Conservation (phyloP, 2,888 invertebrate genomes). For the Meteorus cinctellus region DNA sequence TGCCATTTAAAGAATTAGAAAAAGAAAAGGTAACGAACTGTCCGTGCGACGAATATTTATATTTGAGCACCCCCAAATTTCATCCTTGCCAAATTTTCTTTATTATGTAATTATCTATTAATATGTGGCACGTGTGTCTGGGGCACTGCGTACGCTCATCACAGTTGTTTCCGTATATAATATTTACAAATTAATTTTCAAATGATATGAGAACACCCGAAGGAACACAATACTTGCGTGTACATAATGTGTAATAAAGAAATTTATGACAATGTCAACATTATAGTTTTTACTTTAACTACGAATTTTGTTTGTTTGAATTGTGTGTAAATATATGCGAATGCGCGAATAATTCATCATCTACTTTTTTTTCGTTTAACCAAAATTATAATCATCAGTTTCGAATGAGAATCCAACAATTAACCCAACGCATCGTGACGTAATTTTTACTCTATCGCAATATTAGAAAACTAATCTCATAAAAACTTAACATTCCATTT, state of each 20-base stretch:
- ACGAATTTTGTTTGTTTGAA: not conserved
- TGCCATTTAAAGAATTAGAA: not conserved
- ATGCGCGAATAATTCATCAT: not conserved
- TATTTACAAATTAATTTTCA: slow-evolving; percentile 15
- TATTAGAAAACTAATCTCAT: slow-evolving; percentile 21
- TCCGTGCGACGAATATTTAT: not conserved
- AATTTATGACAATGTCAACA: not conserved
- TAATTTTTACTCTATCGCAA: not conserved
- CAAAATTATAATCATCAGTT: not conserved
- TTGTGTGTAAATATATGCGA: not conserved
- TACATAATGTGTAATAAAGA: slow-evolving; percentile 6
- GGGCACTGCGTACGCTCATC: not conserved
- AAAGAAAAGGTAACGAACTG: too few species aligned
- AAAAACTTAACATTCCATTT: slow-evolving; percentile 25
- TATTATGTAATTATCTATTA: not conserved
- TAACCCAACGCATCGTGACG: not conserved
- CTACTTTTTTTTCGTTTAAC: not conserved
- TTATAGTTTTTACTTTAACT: not conserved
- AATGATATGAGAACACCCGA: not conserved
- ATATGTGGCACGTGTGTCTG: slow-evolving; percentile 1
- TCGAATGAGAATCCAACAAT: not conserved
- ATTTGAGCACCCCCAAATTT: not conserved
- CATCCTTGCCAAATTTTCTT: not conserved
- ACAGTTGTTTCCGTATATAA: not conserved
- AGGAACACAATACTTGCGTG: not conserved